Evolutionary conservation across 2,113 vertebrate genomes (phyloP), one percentile per base, ranked within the genome.

Genomic region (Nansenia antarctica): DNA sequence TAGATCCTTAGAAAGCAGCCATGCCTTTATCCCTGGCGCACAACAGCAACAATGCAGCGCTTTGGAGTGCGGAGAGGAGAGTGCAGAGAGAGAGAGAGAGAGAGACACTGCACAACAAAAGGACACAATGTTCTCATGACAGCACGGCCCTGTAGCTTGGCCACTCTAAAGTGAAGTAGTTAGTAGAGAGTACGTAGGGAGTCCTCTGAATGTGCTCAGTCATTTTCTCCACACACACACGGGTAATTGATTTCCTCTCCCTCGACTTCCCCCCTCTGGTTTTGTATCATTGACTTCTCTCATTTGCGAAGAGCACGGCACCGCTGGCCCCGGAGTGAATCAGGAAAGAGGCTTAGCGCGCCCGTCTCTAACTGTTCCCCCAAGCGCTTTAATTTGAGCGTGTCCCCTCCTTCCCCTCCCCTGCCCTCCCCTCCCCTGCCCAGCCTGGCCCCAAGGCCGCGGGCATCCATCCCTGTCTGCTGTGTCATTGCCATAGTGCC

Each of bases 401-500:
- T 32, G 45, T 12, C 24, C 30, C 53, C 29, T 27, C 14, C 14
- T n/a, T n/a, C n/a, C n/a, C n/a, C n/a, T n/a, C n/a, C n/a, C n/a
- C n/a, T 32, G 45, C 9, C 24, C 30, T 37, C 29, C 29, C 14
- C 14, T n/a, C n/a, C n/a, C n/a, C n/a, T n/a, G n/a, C n/a, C n/a
- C 49, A 4, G 5, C 47, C 54, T 67, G 66, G 59, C 67, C 72
- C 70, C 57, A 49, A 77, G 82, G 76, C 37, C 1, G 14, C 45
- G 14, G 5, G 31, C 71, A 78, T 54, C 64, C 39, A 58, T 80
- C 62, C 29, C 72, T 72, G 52, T 80, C 67, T 76, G 35, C 45
- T 57, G 69, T 81, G 74, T 65, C 47, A 62, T n/a, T 67, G 62
- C 49, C 54, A 47, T 22, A 14, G 12, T 11, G 26, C 45, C 47